These are phyloP conservation scores for Sparus aurata DNA, from an alignment of 2,797 vertebrate genomes.

Conservation along the genomic window DNA sequence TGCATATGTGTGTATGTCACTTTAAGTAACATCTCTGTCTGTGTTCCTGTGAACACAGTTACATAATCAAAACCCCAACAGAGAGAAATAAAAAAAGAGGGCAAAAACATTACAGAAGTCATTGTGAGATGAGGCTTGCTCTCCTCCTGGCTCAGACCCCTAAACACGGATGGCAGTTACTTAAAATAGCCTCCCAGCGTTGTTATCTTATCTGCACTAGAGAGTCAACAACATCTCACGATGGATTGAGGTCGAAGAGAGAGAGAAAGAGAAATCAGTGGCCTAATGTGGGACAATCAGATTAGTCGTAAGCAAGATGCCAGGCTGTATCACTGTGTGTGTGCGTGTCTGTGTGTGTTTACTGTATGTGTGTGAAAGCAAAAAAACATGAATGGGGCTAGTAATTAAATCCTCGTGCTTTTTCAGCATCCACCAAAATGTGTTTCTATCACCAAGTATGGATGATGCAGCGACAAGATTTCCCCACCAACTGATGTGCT, in stretches of 20 bases:
- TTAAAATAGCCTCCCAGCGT: constrained; percentile 59
- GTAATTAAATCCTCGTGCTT: no score
- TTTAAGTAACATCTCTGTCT: constrained; percentile 46
- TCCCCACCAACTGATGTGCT: no score
- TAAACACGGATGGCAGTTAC: constrained; percentile 30
- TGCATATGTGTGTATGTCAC: constrained; percentile 39
- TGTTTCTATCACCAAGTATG: no score
- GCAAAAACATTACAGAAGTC: constrained; percentile 47
- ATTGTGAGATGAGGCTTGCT: constrained; percentile 49
- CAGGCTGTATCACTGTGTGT: constrained; percentile 1
- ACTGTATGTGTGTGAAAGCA: neutral
- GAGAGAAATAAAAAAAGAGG: constrained; percentile 22
- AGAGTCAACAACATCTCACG: constrained; percentile 21
- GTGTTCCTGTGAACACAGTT: constrained; percentile 53
- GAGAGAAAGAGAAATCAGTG: constrained; percentile 25
- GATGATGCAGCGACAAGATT: no score
- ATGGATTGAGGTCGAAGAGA: constrained; percentile 24
- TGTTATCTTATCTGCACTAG: constrained; percentile 31
- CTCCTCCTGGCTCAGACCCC: constrained; percentile 36
- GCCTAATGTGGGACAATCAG: constrained; percentile 31
- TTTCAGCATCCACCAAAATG: no score
- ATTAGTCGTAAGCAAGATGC: constrained; percentile 18
- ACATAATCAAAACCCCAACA: constrained; percentile 58
- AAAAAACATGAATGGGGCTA: neutral
- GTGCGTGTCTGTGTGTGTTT: neutral